phyloP scores from a whole-genome alignment of 2,113 vertebrate species.

The Geothlypis trichas region DNA sequence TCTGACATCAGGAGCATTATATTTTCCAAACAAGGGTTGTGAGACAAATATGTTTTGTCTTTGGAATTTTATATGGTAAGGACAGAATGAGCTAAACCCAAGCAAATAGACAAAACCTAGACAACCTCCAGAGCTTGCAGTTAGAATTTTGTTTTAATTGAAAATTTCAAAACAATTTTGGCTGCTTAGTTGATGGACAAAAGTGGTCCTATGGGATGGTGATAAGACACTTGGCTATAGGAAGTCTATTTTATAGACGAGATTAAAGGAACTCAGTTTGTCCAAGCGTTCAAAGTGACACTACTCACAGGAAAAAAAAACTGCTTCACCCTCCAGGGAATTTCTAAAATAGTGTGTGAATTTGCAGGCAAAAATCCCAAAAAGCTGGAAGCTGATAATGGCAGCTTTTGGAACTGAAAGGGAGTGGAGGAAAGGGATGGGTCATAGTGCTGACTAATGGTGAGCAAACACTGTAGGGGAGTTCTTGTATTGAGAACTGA shows the following conservation, averaged over 20 bases:
- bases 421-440: constrained; percentile 37
- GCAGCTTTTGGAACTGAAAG: background rate
- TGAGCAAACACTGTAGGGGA: background rate
- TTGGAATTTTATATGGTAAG: background rate
- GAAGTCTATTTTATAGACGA: background rate
- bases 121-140: background rate
- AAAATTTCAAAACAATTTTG: background rate
- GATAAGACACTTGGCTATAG: background rate
- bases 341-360: background rate
- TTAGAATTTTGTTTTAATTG: background rate
- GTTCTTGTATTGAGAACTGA: background rate
- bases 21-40: background rate
- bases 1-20: background rate
- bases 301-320: background rate
- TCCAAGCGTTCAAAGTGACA: background rate
- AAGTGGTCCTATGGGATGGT: background rate
- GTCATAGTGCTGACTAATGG: constrained; percentile 32
- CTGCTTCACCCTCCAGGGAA: background rate
- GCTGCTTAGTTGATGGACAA: background rate
- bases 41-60: background rate
- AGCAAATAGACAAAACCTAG: background rate
- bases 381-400: background rate
- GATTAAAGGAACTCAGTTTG: background rate
- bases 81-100: background rate
- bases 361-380: background rate